Conservation (phyloP, 2,888 invertebrate genomes). For the Axea sp. region DNA sequence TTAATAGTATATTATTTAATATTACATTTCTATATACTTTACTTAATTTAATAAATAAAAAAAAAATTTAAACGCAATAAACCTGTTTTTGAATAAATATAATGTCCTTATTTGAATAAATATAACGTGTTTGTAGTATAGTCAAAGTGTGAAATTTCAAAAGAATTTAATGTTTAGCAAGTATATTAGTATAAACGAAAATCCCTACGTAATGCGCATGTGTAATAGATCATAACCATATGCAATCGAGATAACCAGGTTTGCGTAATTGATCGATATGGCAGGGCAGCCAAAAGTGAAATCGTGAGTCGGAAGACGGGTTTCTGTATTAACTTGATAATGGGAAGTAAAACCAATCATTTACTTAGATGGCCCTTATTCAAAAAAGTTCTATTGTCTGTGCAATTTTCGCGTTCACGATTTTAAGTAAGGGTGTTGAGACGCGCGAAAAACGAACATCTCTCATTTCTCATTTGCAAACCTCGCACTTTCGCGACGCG, state of each 20-base stretch:
- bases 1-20: too few relatives aligned
- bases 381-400: slow-evolving; percentile 38
- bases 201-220: slow-evolving; percentile 28
- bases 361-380: slow-evolving; percentile 47
- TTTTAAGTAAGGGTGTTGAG: slow-evolving; percentile 47
- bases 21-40: too few relatives aligned
- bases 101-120: too few relatives aligned
- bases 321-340: slow-evolving; percentile 52
- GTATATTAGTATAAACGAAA: too few relatives aligned
- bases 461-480: slow-evolving; percentile 42
- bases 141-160: too few relatives aligned
- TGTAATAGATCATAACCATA: slow-evolving; percentile 35
- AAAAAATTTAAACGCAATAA: too few relatives aligned
- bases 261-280: slow-evolving; percentile 52
- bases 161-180: too few relatives aligned
- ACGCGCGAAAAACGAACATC: slow-evolving; percentile 52
- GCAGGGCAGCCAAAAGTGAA: slow-evolving; percentile 57
- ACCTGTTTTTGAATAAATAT: too few relatives aligned
- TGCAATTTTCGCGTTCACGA: slow-evolving; percentile 39
- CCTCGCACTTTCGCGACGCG: slow-evolving; percentile 52
- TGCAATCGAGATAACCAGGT: slow-evolving; percentile 30
- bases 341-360: slow-evolving; percentile 50
- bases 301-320: slow-evolving; percentile 54
- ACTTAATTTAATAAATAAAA: too few relatives aligned
- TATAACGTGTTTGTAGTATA: too few relatives aligned